Base-by-base conservation (phyloP, 2,888 invertebrate species). In the Drosophila demipolita region DNA sequence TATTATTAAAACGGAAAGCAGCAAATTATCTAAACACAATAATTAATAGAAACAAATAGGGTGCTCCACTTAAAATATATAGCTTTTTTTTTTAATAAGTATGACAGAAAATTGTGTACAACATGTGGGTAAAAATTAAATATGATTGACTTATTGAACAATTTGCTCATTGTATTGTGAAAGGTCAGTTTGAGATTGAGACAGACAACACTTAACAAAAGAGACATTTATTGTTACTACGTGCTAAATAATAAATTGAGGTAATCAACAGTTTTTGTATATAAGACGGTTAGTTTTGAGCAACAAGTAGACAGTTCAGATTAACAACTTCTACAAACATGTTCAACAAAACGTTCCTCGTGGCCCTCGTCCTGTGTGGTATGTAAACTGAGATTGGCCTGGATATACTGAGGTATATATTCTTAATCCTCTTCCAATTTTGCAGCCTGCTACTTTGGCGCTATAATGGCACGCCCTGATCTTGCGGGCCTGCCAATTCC, bases 311-410 rank as follows among this genome's bases (percentile, higher is more conserved):
- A 64, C 75, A 89, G 83, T 83, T 63, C 26, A 29, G 66, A 66
- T 45, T 32, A 12, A 33, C 23, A 57, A 54, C 48, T 53, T 26
- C 20, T 20, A 26, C 42, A 66, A 89, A 55, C 50, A 85, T 85
- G 84, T 89, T 89, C 66, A 85, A 73, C 73, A 87, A 87, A 58
- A 68, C 55, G 17, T 64, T 77, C 36, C 20, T 87, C 17, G 33
- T 75, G 0, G 77, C 77, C 32, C 49, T 89, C 26, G 23, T 89
- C 29, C 50, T 85, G 60, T 85, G 88, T 55, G 88, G 84, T 85
- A 57, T 23, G 86, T 82, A 12, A 48, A 6, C 5, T 38, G 1
- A 57, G 20, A 29, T 15, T 29, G 3, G 33, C 15, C 20, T 4
- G 9, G 32, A 26, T 33, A 33, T 55, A 33, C 12, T n/a, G 15